A percentile compares a stretch with the other conserved stretches of the same genome.
Evolutionary conservation across 1,140 invertebrate species (phyloP).

Genomic region (Rhopalosiphum padi): DNA sequence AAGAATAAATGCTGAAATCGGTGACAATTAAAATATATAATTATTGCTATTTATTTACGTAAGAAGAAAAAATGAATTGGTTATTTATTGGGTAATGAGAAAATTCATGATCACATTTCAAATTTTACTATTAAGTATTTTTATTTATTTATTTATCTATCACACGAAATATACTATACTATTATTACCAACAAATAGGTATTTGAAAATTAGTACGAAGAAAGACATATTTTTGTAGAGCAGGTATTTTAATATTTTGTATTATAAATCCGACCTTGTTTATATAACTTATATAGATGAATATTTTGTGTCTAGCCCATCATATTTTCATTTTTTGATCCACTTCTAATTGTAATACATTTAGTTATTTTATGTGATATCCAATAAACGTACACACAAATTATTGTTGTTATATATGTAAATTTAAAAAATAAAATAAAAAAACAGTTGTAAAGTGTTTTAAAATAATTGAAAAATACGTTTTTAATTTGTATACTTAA

Average conservation of each 20-base stretch:
- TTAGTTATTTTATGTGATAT: neutral
- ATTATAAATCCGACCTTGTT: too few species aligned
- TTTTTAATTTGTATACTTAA: neutral
- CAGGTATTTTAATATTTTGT: neutral
- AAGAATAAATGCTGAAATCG: too few species aligned
- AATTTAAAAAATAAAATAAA: neutral
- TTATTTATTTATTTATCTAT: neutral
- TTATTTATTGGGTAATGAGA: too few species aligned
- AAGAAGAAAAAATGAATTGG: too few species aligned
- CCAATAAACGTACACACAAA: neutral
- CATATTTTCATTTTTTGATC: neutral
- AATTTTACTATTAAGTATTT: too few species aligned
- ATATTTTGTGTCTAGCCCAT: too few species aligned
- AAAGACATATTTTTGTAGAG: too few species aligned
- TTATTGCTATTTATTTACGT: too few species aligned
- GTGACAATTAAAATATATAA: too few species aligned
- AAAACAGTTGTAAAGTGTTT: neutral
- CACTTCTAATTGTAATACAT: neutral
- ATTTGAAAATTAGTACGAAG: neutral
- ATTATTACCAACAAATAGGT: neutral
- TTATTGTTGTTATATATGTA: neutral
- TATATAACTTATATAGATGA: too few species aligned
- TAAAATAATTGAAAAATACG: neutral
- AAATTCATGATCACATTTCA: too few species aligned
- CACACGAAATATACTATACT: neutral